Percentiles rank a stretch among this genome's conserved stretches.
These are phyloP conservation scores for Mallotus villosus DNA, from an alignment of 2,797 vertebrate genomes.

Conservation along the genomic window DNA sequence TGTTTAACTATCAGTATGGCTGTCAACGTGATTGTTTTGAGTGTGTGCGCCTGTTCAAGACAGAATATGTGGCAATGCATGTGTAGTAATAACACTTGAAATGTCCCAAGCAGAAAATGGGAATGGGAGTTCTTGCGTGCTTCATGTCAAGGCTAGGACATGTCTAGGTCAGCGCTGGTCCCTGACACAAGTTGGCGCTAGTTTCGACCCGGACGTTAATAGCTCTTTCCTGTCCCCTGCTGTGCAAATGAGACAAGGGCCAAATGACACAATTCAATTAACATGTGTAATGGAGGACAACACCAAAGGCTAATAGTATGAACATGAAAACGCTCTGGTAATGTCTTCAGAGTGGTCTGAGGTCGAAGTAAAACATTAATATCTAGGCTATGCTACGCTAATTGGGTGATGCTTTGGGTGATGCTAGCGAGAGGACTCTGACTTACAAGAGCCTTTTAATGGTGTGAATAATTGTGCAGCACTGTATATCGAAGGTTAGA, in stretches of 20 bases:
- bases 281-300: constrained; percentile 7
- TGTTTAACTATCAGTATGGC: no score
- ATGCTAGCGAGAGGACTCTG: background rate
- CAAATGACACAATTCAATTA: background rate
- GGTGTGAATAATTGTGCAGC: background rate
- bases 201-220: background rate
- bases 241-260: background rate
- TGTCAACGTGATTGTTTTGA: no score
- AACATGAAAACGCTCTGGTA: background rate
- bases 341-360: constrained; percentile 12
- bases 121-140: background rate
- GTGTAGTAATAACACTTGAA: background rate
- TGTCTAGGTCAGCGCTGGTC: background rate
- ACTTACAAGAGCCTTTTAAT: background rate
- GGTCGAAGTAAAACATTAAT: constrained; percentile 5
- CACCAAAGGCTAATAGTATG: constrained; percentile 17
- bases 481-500: background rate
- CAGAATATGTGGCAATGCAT: background rate
- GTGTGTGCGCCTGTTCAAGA: no score
- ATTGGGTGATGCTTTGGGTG: background rate
- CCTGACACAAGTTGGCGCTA: background rate
- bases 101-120: background rate
- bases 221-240: constrained; percentile 5
- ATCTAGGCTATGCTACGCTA: background rate
- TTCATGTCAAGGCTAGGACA: background rate